Conservation (phyloP, 2,888 invertebrate genomes). For the Lucinisca nassula region DNA sequence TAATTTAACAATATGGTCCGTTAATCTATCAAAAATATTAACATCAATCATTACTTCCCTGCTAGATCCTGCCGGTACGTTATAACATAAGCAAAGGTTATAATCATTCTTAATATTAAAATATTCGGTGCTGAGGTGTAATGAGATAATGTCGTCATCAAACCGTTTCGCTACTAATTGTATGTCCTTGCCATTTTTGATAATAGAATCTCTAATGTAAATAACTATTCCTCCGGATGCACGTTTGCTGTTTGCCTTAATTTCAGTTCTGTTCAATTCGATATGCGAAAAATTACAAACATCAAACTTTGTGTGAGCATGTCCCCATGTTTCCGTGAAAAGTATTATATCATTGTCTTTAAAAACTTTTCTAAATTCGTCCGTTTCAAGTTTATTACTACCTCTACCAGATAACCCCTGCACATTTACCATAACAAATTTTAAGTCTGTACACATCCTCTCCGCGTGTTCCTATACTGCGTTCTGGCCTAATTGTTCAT, state of each 20-base stretch:
- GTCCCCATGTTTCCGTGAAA: neutral
- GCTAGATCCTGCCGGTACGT: neutral
- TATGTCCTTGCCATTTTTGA: no score
- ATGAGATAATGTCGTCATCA: neutral
- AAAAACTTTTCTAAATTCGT: neutral
- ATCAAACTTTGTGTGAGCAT: no score
- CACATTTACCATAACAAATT: neutral
- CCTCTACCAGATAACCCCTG: neutral
- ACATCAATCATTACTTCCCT: neutral
- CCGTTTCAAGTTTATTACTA: neutral
- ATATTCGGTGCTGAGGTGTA: neutral
- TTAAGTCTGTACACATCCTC: neutral
- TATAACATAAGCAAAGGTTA: neutral
- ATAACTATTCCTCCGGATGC: no score
- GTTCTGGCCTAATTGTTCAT: neutral
- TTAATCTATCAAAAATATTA: neutral
- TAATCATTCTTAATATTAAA: neutral
- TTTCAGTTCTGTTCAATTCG: no score
- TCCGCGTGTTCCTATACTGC: neutral
- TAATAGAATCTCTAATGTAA: no score
- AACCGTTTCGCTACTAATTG: no score
- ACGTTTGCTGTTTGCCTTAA: no score
- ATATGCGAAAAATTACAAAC: no score
- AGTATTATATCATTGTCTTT: neutral
- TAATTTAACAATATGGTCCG: neutral